These are phyloP conservation scores for Triplophysa bombifrons DNA, from an alignment of 2,797 vertebrate genomes.

Conservation along the genomic window DNA sequence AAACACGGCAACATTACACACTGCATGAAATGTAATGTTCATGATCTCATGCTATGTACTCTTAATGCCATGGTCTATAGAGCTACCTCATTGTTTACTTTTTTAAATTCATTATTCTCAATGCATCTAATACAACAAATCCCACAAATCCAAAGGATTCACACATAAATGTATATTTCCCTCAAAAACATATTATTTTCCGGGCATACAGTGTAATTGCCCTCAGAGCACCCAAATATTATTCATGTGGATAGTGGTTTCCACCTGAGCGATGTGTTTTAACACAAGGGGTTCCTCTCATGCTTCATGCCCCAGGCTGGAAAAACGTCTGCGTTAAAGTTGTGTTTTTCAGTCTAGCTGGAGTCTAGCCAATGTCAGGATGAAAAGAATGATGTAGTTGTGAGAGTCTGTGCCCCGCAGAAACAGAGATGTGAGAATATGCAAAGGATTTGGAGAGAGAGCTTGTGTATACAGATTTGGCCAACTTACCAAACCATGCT, in stretches of 20 bases:
- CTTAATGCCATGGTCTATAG: background rate
- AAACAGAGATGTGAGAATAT: conserved; percentile 16
- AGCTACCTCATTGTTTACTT: background rate
- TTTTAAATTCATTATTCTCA: background rate
- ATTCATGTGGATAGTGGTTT: conserved; percentile 20
- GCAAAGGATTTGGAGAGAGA: background rate
- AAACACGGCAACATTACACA: too few relatives aligned
- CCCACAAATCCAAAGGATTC: background rate
- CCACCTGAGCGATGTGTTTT: conserved; percentile 22
- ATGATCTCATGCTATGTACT: too few relatives aligned
- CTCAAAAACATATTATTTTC: background rate
- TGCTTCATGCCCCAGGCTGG: conserved; percentile 17
- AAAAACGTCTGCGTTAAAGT: conserved; percentile 68
- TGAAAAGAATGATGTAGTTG: conserved; percentile 68
- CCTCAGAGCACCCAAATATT: conserved; percentile 8
- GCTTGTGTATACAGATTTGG: background rate
- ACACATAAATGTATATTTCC: background rate
- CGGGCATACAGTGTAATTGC: background rate
- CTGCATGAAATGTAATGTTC: too few relatives aligned
- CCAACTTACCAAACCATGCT: background rate
- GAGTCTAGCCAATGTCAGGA: conserved; percentile 63
- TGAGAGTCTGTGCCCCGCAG: conserved; percentile 43
- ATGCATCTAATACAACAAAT: background rate
- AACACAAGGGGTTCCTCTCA: conserved; percentile 60
- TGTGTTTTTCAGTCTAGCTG: conserved; percentile 55